These are phyloP conservation scores for Beaufortia kweichowensis DNA, from an alignment of 2,113 vertebrate genomes.

Conservation along the genomic window DNA sequence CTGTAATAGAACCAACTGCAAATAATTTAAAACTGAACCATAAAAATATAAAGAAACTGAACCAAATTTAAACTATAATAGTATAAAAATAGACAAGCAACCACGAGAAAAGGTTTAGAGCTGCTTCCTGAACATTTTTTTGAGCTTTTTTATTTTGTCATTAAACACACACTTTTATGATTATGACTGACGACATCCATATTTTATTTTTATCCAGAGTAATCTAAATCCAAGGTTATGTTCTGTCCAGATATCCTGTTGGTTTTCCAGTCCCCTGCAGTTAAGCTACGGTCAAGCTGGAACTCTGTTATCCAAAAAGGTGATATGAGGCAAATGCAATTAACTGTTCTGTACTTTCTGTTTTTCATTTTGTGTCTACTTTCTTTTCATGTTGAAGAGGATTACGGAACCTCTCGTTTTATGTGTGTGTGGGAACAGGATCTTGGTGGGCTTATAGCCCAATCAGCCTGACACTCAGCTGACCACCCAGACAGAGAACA, in stretches of 20 bases:
- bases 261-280: conserved; percentile 5
- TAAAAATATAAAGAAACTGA: too few species aligned
- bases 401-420: conserved; percentile 57
- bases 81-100: too few species aligned
- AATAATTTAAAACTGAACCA: too few species aligned
- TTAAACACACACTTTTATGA: not conserved
- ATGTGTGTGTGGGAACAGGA: conserved; percentile 40
- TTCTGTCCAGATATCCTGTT: conserved; percentile 16
- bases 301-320: not conserved
- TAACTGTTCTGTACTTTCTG: conserved; percentile 58
- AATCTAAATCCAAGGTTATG: not conserved
- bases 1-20: too few species aligned
- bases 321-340: conserved; percentile 56
- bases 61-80: too few species aligned
- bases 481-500: conserved; percentile 41
- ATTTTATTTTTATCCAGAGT: not conserved
- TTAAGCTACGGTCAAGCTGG: not conserved
- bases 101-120: too few species aligned
- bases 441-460: conserved; percentile 29
- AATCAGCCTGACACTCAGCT: conserved; percentile 12
- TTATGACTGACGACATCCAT: not conserved
- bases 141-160: not conserved
- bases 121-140: not conserved
- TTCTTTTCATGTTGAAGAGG: conserved; percentile 56
- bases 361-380: conserved; percentile 50